A percentile compares a stretch with the other conserved stretches of the same genome.
Conservation (phyloP, 2,797 vertebrate genomes). For the Sebastes trivittatus region DNA sequence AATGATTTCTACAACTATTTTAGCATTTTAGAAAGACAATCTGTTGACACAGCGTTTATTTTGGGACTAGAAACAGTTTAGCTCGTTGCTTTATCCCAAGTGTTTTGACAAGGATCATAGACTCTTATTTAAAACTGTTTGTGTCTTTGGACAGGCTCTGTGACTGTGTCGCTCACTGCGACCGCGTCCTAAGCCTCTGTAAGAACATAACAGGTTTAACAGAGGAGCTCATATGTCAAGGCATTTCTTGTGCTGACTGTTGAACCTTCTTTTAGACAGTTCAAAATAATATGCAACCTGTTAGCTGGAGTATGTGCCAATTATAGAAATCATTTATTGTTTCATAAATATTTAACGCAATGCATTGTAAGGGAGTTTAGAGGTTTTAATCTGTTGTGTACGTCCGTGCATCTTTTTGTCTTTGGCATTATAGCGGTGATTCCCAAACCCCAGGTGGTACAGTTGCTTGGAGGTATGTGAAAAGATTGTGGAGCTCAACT, state of each 20-base stretch:
- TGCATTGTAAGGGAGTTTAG: background rate
- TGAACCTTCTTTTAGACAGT: slow-evolving; percentile 38
- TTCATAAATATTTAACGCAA: background rate
- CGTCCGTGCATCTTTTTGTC: background rate
- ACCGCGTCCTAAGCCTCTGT: slow-evolving; percentile 70
- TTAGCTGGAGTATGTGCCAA: background rate
- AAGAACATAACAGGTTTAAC: slow-evolving; percentile 85
- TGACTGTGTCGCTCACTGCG: slow-evolving; percentile 34
- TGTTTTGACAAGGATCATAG: slow-evolving; percentile 59
- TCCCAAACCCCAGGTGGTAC: background rate
- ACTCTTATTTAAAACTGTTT: slow-evolving; percentile 53
- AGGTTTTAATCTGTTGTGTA: background rate
- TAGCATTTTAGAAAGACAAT: background rate
- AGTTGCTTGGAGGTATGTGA: background rate
- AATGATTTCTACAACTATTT: background rate
- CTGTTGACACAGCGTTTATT: slow-evolving; percentile 1
- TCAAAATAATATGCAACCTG: slow-evolving; percentile 21
- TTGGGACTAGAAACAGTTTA: slow-evolving; percentile 25
- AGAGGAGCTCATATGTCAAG: slow-evolving; percentile 76
- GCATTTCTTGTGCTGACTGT: slow-evolving; percentile 52
- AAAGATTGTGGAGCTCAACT: background rate
- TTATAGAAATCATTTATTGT: background rate
- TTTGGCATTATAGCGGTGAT: background rate
- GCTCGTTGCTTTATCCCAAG: slow-evolving; percentile 23
- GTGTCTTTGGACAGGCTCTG: slow-evolving; percentile 47